Base-by-base conservation (phyloP, 1,140 invertebrate species). In the Coelopa frigida region DNA sequence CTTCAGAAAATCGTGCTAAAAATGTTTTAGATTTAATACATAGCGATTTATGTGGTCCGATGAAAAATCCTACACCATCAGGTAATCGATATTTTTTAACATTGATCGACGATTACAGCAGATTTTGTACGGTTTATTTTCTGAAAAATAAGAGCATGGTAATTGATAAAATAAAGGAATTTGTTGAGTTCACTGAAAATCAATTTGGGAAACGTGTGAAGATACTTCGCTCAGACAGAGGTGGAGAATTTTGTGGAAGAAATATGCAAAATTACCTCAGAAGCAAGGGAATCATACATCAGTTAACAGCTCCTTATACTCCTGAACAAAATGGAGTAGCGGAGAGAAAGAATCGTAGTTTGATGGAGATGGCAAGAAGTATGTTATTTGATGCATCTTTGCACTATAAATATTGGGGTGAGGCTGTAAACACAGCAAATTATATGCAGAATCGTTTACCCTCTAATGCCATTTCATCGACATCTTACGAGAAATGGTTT, bases 261-360 rank as follows among this genome's bases (percentile, higher is more conserved):
- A 11, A 51, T 5, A 44, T 66, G 8, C 39, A 31, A n/a, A n/a
- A n/a, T n/a, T n/a, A n/a, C n/a, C n/a, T n/a, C n/a, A 18, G 6
- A 26, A 17, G 48, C 29, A 33, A 23, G 18, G 55, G 54, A 5
- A 54, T 59, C 12, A 20, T 46, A 12, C 55, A 57, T 46, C 59
- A 44, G 44, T 23, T 22, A 14, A 59, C 59, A 0, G 49, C 53
- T 5, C 47, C 58, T 1, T 69, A 70, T 48, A 64, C 53, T 24
- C 59, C 60, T 5, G 50, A 72, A 44, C 53, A 59, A 42, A 72
- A 72, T 51, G 66, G 68, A 5, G 43, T 56, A 8, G 57, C 57
- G 14, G 69, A 73, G 20, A 15, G 46, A 4, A 32, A 40, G 15
- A 47, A 40, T 21, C 18, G 46, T 12, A 39, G 11, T 11, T 3